Base-by-base conservation (phyloP, 2,888 invertebrate species). In the Drosophila putrida region DNA sequence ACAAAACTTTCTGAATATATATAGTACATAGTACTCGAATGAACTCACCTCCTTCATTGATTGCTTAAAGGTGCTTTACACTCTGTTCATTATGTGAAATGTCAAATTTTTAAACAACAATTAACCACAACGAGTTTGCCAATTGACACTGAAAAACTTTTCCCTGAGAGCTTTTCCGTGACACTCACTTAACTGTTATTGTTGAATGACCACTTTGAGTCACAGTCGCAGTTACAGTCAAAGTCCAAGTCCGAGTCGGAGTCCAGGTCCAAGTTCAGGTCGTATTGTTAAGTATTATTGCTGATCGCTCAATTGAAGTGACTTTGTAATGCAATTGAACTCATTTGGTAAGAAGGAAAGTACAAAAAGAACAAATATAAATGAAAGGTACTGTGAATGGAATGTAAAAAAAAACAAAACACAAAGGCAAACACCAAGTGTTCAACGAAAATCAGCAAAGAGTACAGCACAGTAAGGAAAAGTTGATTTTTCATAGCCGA, bases 311-410 rank as follows among this genome's bases (percentile, higher is more conserved):
- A 55, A 77, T 71, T 80, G 65, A 68, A 86, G 67, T 74, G 83
- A 77, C 74, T 83, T 82, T 86, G 75, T 75, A 75, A 84, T 82
- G 86, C 82, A 82, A 82, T 82, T 75, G 87, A 82, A 84, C 78
- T 75, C 84, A 82, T 78, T 87, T 75, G 57, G 57, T 33, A 49
- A 9, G 10, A 61, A 36, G 20, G 13, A 6, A 20, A 33, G 55
- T 9, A 36, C 15, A 63, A 58, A 15, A 47, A 38, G 58, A 59
- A 8, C 54, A 46, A 44, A 58, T 38, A 46, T 49, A 57, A 36
- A 33, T 9, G 5, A 20, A 39, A 28, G 15, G 31, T 41, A 66
- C 55, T 47, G 55, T 68, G 63, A 64, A 58, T 66, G 35, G 15
- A 55, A 36, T 39, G 58, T 5, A 20, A 11, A 9, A 33, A 25